phyloP scores from a whole-genome alignment of 2,113 vertebrate species.

The Propithecus coquereli region DNA sequence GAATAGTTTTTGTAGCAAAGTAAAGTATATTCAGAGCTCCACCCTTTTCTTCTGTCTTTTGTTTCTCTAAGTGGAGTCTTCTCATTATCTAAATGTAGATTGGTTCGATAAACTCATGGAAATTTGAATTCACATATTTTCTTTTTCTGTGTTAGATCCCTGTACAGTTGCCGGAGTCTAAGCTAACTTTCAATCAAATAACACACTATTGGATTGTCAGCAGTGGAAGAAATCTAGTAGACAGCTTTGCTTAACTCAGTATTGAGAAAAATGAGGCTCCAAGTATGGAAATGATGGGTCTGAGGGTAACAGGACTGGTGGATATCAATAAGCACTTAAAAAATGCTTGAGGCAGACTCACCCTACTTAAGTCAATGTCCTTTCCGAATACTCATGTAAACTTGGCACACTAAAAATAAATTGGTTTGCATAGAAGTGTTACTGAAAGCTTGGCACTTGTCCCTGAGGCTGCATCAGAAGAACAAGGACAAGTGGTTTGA shows the following conservation, averaged over 20 bases:
- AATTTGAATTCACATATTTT: slow-evolving; percentile 7
- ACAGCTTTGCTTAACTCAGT: neutral
- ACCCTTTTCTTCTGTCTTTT: neutral
- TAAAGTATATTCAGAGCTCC: neutral
- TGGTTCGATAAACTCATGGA: neutral
- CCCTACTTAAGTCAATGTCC: neutral
- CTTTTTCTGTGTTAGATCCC: neutral
- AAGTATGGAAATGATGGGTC: neutral
- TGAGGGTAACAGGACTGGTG: neutral
- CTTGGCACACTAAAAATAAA: neutral
- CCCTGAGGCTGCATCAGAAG: too few relatives aligned
- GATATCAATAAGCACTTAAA: neutral
- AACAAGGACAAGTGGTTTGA: too few relatives aligned
- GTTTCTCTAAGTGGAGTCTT: neutral
- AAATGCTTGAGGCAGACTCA: neutral
- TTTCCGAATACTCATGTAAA: neutral
- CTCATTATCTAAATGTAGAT: neutral
- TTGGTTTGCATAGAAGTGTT: neutral
- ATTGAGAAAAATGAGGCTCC: neutral
- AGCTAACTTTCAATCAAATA: neutral
- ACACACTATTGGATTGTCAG: neutral
- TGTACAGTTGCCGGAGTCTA: neutral
- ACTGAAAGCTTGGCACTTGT: too few relatives aligned
- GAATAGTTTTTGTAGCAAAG: neutral
- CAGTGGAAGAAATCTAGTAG: neutral